Evolutionary conservation across 2,888 invertebrate genomes (phyloP).

Genomic region (Dryocosmus kuriphilus): DNA sequence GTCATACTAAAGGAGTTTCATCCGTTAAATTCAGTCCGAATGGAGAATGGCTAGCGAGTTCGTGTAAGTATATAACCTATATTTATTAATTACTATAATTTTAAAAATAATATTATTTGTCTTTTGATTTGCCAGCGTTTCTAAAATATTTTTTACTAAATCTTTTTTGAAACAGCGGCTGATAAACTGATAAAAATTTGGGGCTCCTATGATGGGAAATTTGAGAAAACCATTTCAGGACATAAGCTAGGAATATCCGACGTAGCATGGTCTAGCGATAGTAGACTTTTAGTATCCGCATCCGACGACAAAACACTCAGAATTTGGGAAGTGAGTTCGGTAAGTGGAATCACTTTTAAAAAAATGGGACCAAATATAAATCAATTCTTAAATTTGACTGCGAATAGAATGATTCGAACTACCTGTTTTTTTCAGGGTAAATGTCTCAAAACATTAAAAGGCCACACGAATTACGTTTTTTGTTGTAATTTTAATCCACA

Average conservation of each 20-base stretch:
- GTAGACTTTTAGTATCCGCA: slow-evolving; percentile 93
- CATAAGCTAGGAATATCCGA: slow-evolving; percentile 99
- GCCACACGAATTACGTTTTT: slow-evolving; percentile 99
- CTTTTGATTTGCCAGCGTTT: not conserved
- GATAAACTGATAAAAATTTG: slow-evolving; percentile 99
- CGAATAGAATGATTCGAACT: slow-evolving; percentile 12
- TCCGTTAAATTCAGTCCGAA: slow-evolving; percentile 99
- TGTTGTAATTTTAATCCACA: slow-evolving; percentile 99
- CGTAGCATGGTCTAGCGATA: slow-evolving; percentile 99
- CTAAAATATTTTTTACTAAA: not conserved
- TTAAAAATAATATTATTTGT: not conserved
- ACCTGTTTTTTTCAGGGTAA: slow-evolving; percentile 84
- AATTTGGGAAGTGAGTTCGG: slow-evolving; percentile 97
- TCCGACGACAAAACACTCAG: slow-evolving; percentile 97
- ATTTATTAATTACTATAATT: not conserved
- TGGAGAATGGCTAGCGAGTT: slow-evolving; percentile 99
- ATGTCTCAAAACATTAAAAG: slow-evolving; percentile 98
- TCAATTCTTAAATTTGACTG: not conserved
- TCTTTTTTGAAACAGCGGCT: slow-evolving; percentile 85
- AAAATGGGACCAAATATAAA: not conserved
- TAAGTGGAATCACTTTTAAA: slow-evolving; percentile 71
- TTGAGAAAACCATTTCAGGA: slow-evolving; percentile 98
- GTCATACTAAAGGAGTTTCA: slow-evolving; percentile 99
- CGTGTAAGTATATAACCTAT: slow-evolving; percentile 85
- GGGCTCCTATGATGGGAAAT: slow-evolving; percentile 99